Evolutionary conservation across 2,888 invertebrate genomes (phyloP), one percentile per base, ranked within the genome.

Genomic region (Melinopterus prodromus): DNA sequence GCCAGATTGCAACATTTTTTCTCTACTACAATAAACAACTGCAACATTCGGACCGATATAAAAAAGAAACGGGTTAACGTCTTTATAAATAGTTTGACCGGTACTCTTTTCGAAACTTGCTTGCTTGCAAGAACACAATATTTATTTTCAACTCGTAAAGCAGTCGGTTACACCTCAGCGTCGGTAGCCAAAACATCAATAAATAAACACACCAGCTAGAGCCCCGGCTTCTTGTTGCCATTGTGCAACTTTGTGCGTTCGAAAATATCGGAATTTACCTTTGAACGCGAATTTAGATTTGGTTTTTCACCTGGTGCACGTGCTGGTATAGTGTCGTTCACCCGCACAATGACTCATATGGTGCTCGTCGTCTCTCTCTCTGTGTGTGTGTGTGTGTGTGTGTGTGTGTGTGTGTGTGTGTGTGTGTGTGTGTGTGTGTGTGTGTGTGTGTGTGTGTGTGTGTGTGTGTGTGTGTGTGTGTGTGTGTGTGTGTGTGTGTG

Each of bases 111-210:
- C 53, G 53, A 53, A 53, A 53, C 53, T 53, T 53, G 53, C 53
- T 53, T 53, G 7, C 53, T 53, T 53, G 53, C 53, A 53, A 53
- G 9, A 7, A 53, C 7, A 2, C 53, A 53, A 12, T 53, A 53
- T 53, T 53, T 53, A 53, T 53, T 53, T 53, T 53, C 53, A 53
- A 53, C 53, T 12, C 53, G 53, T 53, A 53, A 53, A 53, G 9
- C 53, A 53, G 53, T 53, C 53, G 53, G 9, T 12, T 9, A 9
- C 53, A 53, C 53, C 53, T 53, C 53, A 53, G 53, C 53, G 69
- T 71, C 70, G 69, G 74, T 71, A 80, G 79, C 77, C 79, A 35
- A 80, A 80, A 80, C 77, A 72, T 69, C 79, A 77, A 80, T 80
- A 80, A 80, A 80, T 74, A 80, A 77, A 75, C 77, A 77, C 70